Percentiles rank a stretch among this genome's conserved stretches.
phyloP scores from a whole-genome alignment of 2,888 invertebrate species.

The Papilio demoleus region DNA sequence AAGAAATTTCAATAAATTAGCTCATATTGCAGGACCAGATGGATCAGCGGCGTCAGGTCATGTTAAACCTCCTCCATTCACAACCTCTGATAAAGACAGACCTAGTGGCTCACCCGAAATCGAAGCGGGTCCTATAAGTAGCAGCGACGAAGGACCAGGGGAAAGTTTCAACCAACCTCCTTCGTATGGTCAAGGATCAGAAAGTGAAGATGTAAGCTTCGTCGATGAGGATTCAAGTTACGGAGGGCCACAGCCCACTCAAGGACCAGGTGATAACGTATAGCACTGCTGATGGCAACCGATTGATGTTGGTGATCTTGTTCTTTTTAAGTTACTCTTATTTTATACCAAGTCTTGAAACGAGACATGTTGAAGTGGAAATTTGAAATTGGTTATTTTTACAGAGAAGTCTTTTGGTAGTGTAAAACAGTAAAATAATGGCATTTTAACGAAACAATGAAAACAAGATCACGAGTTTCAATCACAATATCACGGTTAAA shows the following conservation, averaged over 20 bases:
- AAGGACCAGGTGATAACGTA: conserved; percentile 79
- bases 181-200: conserved; percentile 46
- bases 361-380: no score
- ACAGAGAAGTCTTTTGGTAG: not conserved
- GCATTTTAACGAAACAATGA: conserved; percentile 21
- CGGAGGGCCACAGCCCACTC: conserved; percentile 63
- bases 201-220: conserved; percentile 60
- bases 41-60: conserved; percentile 84
- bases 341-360: conserved; percentile 9
- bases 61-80: conserved; percentile 79
- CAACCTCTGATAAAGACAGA: conserved; percentile 64
- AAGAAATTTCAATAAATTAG: conserved; percentile 10
- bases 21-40: conserved; percentile 68
- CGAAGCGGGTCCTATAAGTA: conserved; percentile 40
- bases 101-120: conserved; percentile 54
- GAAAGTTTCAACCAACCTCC: conserved; percentile 49
- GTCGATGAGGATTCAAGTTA: conserved; percentile 68
- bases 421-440: not conserved
- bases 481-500: conserved; percentile 65
- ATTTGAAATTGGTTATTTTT: no score
- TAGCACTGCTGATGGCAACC: conserved; percentile 68
- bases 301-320: conserved; percentile 77
- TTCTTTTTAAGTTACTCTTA: conserved; percentile 44
- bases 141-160: conserved; percentile 44
- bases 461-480: conserved; percentile 71